Conservation (phyloP, 2,113 vertebrate genomes). For the Balaeniceps rex region DNA sequence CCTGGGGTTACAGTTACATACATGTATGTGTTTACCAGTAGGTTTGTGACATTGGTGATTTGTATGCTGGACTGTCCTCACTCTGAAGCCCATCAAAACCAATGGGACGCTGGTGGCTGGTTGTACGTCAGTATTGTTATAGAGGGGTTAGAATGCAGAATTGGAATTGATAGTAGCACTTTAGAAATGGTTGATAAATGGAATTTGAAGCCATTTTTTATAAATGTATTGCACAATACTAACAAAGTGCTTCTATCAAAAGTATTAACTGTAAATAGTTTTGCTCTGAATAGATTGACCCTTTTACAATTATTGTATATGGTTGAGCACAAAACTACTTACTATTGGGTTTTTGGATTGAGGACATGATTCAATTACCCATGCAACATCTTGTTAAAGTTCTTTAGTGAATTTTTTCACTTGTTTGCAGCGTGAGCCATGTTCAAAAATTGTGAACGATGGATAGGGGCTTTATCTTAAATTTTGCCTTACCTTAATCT, state of each 20-base stretch:
- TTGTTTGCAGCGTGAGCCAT: conserved; percentile 68
- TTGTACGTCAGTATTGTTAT: neutral
- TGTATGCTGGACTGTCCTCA: conserved; percentile 66
- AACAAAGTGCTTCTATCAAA: conserved; percentile 78
- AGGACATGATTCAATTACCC: conserved; percentile 62
- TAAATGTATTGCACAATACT: conserved; percentile 73
- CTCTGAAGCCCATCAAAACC: conserved; percentile 43
- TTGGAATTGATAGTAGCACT: conserved; percentile 76
- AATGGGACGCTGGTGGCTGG: conserved; percentile 22
- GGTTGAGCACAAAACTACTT: conserved; percentile 72
- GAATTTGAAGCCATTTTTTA: conserved; percentile 82
- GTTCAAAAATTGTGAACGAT: conserved; percentile 65
- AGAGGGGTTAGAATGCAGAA: conserved; percentile 40
- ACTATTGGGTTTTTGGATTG: conserved; percentile 69
- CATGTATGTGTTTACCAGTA: conserved; percentile 74
- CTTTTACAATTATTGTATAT: conserved; percentile 59
- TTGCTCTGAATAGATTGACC: conserved; percentile 59
- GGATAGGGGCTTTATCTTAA: conserved; percentile 72
- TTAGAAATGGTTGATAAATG: conserved; percentile 77
- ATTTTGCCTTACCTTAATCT: conserved; percentile 80
- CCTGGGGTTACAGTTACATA: conserved; percentile 65
- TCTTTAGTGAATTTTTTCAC: conserved; percentile 70
- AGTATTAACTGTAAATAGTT: conserved; percentile 69
- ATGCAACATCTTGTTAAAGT: conserved; percentile 38
- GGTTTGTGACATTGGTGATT: conserved; percentile 75